Percentiles rank a stretch among this genome's conserved stretches.
Conservation (phyloP, 30 jellyfish, hydroid and myxozoan genomes). For the Turritopsis rubra region DNA sequence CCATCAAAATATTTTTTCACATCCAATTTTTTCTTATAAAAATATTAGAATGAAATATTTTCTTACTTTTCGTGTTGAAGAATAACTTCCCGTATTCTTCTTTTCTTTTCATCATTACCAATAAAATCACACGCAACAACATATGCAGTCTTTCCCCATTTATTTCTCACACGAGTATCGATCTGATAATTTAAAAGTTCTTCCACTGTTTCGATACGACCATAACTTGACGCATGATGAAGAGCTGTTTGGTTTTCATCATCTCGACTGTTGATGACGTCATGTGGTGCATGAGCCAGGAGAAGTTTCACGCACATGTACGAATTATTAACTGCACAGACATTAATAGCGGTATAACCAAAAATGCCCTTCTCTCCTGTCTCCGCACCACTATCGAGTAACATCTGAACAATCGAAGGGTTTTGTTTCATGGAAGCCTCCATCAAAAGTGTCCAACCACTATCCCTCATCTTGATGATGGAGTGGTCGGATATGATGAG, state of each 20-base stretch:
- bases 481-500: background rate
- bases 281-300: background rate
- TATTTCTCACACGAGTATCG: background rate
- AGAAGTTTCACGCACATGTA: too few relatives aligned
- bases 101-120: background rate
- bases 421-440: background rate
- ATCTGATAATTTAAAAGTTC: background rate
- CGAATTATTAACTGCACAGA: background rate
- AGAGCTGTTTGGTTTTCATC: background rate
- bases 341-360: background rate
- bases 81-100: background rate
- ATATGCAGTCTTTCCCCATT: background rate
- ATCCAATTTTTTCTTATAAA: background rate
- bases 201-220: background rate
- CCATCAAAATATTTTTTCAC: background rate
- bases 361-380: background rate
- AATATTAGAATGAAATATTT: background rate
- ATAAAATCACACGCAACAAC: background rate
- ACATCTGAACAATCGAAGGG: background rate
- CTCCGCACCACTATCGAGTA: background rate
- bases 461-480: background rate
- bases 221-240: background rate
- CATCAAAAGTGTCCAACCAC: background rate
- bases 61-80: background rate
- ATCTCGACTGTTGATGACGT: background rate